phyloP scores from a whole-genome alignment of 2,797 vertebrate species.

The Myotis myotis region DNA sequence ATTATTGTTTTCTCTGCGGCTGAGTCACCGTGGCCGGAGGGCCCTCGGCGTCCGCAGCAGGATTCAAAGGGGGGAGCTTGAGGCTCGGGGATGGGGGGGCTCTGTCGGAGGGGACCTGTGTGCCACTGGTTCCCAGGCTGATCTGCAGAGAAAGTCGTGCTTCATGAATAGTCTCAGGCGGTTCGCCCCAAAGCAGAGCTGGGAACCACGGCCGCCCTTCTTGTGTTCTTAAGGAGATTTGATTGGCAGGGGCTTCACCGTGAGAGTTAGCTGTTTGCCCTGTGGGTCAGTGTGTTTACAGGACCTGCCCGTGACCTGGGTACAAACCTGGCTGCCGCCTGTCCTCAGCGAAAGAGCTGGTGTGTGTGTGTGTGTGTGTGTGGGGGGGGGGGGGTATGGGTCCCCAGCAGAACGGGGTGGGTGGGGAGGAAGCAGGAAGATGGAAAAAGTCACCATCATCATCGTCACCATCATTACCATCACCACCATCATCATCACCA shows the following conservation, averaged over 20 bases:
- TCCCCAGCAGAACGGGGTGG: background rate
- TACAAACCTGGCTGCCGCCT: background rate
- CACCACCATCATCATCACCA: too few relatives aligned
- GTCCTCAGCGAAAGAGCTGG: too few relatives aligned
- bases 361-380: background rate
- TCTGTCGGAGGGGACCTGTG: fast-evolving
- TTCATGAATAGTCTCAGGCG: background rate
- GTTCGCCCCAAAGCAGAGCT: background rate
- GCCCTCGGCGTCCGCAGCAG: fast-evolving
- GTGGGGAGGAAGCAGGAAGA: background rate
- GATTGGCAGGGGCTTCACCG: background rate
- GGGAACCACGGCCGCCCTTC: fast-evolving
- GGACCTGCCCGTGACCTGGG: fast-evolving
- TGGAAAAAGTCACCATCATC: background rate
- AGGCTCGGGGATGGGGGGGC: background rate
- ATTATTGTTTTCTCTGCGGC: background rate
- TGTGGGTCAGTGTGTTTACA: fast-evolving
- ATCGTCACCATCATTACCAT: too few relatives aligned
- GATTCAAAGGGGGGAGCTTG: background rate
- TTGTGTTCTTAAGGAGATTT: background rate
- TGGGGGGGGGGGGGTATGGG: too few relatives aligned
- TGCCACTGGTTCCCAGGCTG: background rate
- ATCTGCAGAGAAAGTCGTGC: too few relatives aligned
- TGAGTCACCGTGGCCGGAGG: background rate
- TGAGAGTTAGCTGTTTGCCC: too few relatives aligned